phyloP scores from a whole-genome alignment of 2,113 vertebrate species.

The Cyprinodon tularosa region DNA sequence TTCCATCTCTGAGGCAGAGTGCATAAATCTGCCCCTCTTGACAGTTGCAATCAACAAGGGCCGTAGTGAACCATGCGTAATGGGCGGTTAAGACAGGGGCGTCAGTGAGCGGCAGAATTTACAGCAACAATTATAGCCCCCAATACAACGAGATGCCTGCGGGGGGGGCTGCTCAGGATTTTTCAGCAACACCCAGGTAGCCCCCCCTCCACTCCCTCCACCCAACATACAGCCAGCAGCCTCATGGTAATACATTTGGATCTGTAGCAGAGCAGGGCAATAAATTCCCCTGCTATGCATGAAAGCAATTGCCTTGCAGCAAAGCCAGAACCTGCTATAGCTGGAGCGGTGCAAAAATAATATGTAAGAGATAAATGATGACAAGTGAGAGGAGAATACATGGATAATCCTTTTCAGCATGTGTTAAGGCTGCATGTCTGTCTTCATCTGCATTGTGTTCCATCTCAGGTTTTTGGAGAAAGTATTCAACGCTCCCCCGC shows the following conservation, averaged over 20 bases:
- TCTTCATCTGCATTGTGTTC: slow-evolving; percentile 22
- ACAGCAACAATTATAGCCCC: slow-evolving; percentile 80
- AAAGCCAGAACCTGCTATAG: slow-evolving; percentile 30
- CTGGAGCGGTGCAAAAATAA: slow-evolving; percentile 41
- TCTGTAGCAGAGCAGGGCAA: slow-evolving; percentile 50
- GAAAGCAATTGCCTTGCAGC: slow-evolving; percentile 43
- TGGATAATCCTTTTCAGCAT: slow-evolving; percentile 54
- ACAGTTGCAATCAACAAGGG: slow-evolving; percentile 82
- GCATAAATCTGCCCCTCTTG: slow-evolving; percentile 73
- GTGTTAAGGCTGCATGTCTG: slow-evolving; percentile 35
- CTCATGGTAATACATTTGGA: slow-evolving; percentile 56
- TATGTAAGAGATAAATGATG: slow-evolving; percentile 56
- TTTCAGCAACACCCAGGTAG: slow-evolving; percentile 49
- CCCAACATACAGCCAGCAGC: slow-evolving; percentile 23
- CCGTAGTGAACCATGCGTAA: slow-evolving; percentile 79
- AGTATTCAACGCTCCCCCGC: slow-evolving; percentile 13
- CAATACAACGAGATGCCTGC: slow-evolving; percentile 51
- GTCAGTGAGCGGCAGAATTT: slow-evolving; percentile 76
- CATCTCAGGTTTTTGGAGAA: slow-evolving; percentile 8
- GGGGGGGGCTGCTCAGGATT: slow-evolving; percentile 35
- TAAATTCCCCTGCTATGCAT: slow-evolving; percentile 39
- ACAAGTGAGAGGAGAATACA: slow-evolving; percentile 56
- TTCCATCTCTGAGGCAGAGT: slow-evolving; percentile 59
- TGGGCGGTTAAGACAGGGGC: slow-evolving; percentile 76
- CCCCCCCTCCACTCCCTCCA: slow-evolving; percentile 28